Conservation (phyloP, 2,888 invertebrate species). For the Fragum sueziense region DNA sequence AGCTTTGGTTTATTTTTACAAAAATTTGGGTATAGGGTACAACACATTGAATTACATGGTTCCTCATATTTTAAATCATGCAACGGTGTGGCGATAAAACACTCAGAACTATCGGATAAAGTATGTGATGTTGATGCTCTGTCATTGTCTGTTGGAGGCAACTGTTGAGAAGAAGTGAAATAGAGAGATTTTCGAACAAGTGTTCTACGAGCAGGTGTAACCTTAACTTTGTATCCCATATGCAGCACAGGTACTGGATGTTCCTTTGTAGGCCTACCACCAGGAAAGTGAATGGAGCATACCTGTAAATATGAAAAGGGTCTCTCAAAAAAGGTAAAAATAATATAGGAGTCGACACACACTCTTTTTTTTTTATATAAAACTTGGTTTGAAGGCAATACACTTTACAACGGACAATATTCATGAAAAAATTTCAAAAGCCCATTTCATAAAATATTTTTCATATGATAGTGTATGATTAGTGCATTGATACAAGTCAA, state of each 20-base stretch:
- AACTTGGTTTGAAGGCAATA: no score
- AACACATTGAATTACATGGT: slow-evolving; percentile 24
- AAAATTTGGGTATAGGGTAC: slow-evolving; percentile 15
- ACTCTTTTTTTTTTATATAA: no score
- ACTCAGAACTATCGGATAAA: not conserved
- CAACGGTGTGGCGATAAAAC: not conserved
- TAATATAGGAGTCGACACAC: no score
- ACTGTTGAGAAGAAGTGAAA: not conserved
- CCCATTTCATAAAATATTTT: no score
- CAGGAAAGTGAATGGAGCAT: no score
- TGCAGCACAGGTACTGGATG: not conserved
- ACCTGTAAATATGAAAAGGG: no score
- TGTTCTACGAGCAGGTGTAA: not conserved
- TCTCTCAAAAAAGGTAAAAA: no score
- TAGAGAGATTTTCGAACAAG: not conserved
- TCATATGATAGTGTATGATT: no score
- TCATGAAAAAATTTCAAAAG: no score
- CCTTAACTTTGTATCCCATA: not conserved
- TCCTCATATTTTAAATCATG: not conserved
- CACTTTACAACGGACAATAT: no score
- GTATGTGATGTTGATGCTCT: not conserved
- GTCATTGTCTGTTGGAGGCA: not conserved
- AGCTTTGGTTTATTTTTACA: slow-evolving; percentile 32
- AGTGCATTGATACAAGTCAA: no score
- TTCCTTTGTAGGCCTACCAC: slow-evolving; percentile 6